Base-by-base conservation (phyloP, 1,140 invertebrate species). In the Drosophila bifasciata region DNA sequence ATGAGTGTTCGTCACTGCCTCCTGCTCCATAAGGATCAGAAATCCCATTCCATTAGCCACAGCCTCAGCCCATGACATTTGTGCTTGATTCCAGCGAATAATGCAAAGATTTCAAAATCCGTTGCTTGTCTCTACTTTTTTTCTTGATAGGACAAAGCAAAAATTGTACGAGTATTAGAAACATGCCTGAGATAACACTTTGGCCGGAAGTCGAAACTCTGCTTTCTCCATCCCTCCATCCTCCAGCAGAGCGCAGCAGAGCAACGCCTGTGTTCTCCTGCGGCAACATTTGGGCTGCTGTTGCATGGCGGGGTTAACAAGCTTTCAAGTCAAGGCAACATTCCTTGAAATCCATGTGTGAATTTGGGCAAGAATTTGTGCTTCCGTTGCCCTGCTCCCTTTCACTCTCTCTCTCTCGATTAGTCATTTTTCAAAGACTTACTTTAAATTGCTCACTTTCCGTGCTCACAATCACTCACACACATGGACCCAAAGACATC, bases 391-490 rank as follows among this genome's bases (percentile, higher is more conserved):
- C 19, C 19, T 21, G 19, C 1, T 25, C 23, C 7, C 23, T 25
- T 6, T 25, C 23, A 1, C 5, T 25, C 5, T 5, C 23, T 5
- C 4, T 23, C 5, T 25, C 23, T 25, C 5, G 0, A 0, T 7
- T 1, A 7, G 23, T 25, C 23, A 25, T 7, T 25, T 25, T 25
- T 25, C 23, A 25, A 7, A 1, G 5, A 25, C 7, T 25, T 25
- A n/a, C n/a, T n/a, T n/a, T n/a, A n/a, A 77, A 71, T 79, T 80
- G 71, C 67, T 44, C 66, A 59, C 76, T 73, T 63, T 21, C 43
- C 45, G 13, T 17, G 15, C 48, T 40, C 55, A 23, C 19, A n/a
- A 21, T 19, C 43, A 25, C 57, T 25, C 48, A 66, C 49, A 55
- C 60, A 50, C 46, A 43, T 36, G 44, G 6, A 7, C 15, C 43